Conservation (phyloP, 2,113 vertebrate genomes). For the Festucalex cinctus region DNA sequence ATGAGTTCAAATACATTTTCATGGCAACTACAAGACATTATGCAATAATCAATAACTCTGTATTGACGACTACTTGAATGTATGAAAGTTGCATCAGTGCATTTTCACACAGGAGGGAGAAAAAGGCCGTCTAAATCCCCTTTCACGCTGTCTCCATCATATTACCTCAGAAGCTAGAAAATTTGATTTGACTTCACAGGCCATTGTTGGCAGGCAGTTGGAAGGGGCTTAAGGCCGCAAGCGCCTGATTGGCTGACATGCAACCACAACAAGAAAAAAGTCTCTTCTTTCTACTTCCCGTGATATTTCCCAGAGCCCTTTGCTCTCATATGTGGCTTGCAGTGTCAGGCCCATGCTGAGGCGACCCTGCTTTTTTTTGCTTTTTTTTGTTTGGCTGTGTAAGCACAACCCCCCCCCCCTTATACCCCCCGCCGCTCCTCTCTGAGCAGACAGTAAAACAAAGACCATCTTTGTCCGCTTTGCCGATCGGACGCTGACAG, state of each 20-base stretch:
- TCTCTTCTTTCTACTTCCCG: conserved; percentile 5
- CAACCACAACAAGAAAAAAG: neutral
- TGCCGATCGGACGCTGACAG: conserved; percentile 25
- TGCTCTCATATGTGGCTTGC: conserved; percentile 51
- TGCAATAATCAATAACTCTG: too few species aligned
- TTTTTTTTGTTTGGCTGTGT: conserved; percentile 48
- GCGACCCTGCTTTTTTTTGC: conserved; percentile 20
- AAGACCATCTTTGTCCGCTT: conserved; percentile 62
- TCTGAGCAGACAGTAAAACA: conserved; percentile 54
- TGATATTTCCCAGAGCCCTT: conserved; percentile 50
- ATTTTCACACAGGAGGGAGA: too few species aligned
- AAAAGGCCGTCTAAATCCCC: too few species aligned
- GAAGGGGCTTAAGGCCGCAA: neutral
- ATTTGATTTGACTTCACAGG: too few species aligned
- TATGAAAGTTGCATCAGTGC: too few species aligned
- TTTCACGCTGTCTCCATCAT: too few species aligned
- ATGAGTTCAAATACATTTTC: too few species aligned
- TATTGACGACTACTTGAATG: too few species aligned
- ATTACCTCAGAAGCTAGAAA: too few species aligned
- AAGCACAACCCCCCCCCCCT: conserved; percentile 3
- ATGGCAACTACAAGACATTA: too few species aligned
- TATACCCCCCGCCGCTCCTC: neutral
- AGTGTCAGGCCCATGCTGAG: conserved; percentile 45
- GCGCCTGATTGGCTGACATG: too few species aligned
- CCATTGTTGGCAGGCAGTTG: too few species aligned